Percentiles rank a stretch among this genome's conserved stretches.
Evolutionary conservation across 2,797 vertebrate genomes (phyloP).

Genomic region (Alosa sapidissima): DNA sequence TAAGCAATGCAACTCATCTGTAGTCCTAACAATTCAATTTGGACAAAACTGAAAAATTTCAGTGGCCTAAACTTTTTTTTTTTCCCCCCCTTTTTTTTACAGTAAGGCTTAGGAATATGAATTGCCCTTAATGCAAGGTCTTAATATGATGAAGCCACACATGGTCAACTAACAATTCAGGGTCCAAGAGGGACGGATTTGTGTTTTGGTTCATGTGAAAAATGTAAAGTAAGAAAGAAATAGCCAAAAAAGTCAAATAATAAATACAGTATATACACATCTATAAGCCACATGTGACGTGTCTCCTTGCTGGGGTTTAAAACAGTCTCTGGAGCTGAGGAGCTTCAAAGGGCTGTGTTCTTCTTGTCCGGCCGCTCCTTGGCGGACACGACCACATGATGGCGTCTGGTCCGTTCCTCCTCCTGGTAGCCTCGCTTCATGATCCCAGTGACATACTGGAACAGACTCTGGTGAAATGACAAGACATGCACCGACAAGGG

Average conservation of each 20-base stretch:
- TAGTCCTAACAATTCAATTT: neutral
- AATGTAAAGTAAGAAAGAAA: slow-evolving; percentile 26
- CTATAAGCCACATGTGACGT: slow-evolving; percentile 35
- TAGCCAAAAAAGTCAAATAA: slow-evolving; percentile 48
- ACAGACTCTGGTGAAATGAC: slow-evolving; percentile 65
- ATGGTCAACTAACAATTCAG: neutral
- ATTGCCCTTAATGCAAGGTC: neutral
- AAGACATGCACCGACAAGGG: neutral
- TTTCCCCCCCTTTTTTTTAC: neutral
- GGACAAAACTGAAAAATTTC: neutral
- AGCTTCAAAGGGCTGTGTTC: slow-evolving; percentile 66
- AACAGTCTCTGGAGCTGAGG: slow-evolving; percentile 40
- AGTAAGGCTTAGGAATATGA: neutral
- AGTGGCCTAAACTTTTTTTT: neutral
- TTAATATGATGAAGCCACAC: neutral
- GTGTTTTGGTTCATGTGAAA: slow-evolving; percentile 8
- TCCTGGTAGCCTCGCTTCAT: slow-evolving; percentile 74
- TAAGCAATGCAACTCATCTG: neutral
- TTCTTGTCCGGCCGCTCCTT: slow-evolving; percentile 71
- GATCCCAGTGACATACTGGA: slow-evolving; percentile 70
- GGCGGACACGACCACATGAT: slow-evolving; percentile 49
- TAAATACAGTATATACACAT: slow-evolving; percentile 60
- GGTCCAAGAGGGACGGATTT: slow-evolving; percentile 12
- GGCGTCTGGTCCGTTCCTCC: slow-evolving; percentile 61
- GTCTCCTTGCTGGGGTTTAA: slow-evolving; percentile 38